Percentiles rank a stretch among this genome's conserved stretches.
These are phyloP conservation scores for Aurelia aurita complex sp. Pacific DNA, from an alignment of 30 jellyfish, hydroid and myxozoan genomes.

Conservation along the genomic window DNA sequence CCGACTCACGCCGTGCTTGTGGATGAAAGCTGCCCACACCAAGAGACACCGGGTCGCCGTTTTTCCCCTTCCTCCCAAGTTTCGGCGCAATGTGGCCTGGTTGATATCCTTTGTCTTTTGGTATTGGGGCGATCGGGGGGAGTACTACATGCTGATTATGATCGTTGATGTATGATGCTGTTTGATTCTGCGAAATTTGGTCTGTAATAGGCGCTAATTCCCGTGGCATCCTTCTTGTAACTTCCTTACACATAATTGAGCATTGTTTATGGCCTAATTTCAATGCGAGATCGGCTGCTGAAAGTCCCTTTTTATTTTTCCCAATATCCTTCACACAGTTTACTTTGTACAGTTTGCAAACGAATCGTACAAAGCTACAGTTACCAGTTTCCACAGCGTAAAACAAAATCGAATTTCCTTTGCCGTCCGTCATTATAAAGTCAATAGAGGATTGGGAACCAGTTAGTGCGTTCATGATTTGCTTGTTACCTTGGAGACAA, in stretches of 20 bases:
- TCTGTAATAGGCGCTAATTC: constrained; percentile 8
- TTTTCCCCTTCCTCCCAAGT: constrained; percentile 2
- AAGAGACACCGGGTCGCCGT: constrained; percentile 4
- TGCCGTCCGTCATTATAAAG: constrained; percentile 22
- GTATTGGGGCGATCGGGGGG: constrained; percentile 14
- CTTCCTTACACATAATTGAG: constrained; percentile 47
- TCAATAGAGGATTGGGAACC: constrained; percentile 14
- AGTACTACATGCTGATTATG: constrained; percentile 20
- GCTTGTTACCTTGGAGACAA: constrained; percentile 41
- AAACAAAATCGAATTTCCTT: constrained; percentile 56
- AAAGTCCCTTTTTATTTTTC: constrained; percentile 50
- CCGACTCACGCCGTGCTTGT: constrained; percentile 28
- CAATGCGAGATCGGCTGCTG: constrained; percentile 72
- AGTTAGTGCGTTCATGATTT: constrained; percentile 19
- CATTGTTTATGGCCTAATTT: constrained; percentile 61
- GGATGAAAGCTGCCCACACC: constrained; percentile 33
- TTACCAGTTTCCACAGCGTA: constrained; percentile 65
- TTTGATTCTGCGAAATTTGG: background rate
- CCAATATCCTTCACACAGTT: constrained; percentile 50
- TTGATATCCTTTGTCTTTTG: constrained; percentile 16
- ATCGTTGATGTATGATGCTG: constrained; percentile 17
- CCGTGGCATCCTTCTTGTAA: constrained; percentile 4
- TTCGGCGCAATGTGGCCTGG: constrained; percentile 37
- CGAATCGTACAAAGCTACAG: constrained; percentile 55
- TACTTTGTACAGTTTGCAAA: constrained; percentile 49